These are phyloP conservation scores for Naja naja DNA, from an alignment of 2,113 vertebrate species.

Conservation along the genomic window DNA sequence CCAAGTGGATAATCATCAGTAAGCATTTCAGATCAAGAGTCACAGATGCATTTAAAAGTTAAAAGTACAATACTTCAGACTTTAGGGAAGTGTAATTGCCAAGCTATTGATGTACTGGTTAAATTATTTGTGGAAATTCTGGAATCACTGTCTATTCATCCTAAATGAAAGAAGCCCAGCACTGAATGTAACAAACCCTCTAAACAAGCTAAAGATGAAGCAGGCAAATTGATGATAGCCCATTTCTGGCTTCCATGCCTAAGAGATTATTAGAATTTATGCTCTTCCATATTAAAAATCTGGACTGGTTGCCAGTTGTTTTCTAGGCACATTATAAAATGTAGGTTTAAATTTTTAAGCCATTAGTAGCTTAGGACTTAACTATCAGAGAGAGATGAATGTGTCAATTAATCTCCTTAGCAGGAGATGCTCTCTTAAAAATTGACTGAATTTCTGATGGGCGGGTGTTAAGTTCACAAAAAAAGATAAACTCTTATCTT, in stretches of 20 bases:
- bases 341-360: neutral
- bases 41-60: neutral
- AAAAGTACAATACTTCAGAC: neutral
- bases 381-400: neutral
- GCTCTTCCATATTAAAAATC: neutral
- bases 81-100: conserved; percentile 9
- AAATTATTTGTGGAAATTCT: neutral
- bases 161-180: neutral
- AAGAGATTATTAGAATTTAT: neutral
- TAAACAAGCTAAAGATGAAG: neutral
- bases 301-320: neutral
- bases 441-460: neutral
- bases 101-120: neutral
- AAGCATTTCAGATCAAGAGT: neutral
- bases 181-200: neutral
- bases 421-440: neutral
- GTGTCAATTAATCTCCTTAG: neutral
- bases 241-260: neutral
- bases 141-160: neutral
- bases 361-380: neutral
- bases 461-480: neutral
- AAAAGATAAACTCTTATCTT: neutral
- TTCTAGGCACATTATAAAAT: neutral
- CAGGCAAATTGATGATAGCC: neutral
- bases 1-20: neutral